Percentiles rank a stretch among this genome's conserved stretches.
These are phyloP conservation scores for Hipposideros larvatus DNA, from an alignment of 2,797 vertebrate genomes.

Conservation along the genomic window DNA sequence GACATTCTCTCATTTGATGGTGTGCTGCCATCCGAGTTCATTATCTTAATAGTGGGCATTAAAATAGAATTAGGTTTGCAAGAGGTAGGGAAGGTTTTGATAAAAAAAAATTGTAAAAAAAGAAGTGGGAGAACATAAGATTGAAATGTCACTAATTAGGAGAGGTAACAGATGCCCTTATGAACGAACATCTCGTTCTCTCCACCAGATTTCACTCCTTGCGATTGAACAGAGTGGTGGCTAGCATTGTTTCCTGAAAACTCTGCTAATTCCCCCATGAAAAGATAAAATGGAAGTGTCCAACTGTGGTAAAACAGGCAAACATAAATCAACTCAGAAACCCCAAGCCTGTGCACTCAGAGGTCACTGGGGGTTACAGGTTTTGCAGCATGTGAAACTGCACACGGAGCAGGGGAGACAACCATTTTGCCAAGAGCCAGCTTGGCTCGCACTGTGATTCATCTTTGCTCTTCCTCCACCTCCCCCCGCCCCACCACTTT, in stretches of 20 bases:
- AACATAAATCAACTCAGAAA: constrained; percentile 98
- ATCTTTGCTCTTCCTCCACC: constrained; percentile 16
- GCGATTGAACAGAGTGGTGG: constrained; percentile 87
- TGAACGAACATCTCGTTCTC: constrained; percentile 77
- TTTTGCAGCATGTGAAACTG: constrained; percentile 88
- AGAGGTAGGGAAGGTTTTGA: constrained; percentile 88
- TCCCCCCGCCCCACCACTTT: not conserved
- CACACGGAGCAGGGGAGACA: constrained; percentile 53
- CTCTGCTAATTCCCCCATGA: constrained; percentile 92
- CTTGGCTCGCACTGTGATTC: not conserved
- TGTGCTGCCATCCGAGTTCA: constrained; percentile 94
- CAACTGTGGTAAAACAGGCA: constrained; percentile 94
- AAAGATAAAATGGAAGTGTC: constrained; percentile 98
- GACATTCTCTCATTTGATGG: constrained; percentile 97
- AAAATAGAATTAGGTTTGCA: constrained; percentile 89
- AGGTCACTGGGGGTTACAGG: constrained; percentile 93
- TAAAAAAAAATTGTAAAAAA: constrained; percentile 84
- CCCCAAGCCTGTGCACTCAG: constrained; percentile 91
- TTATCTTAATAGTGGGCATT: constrained; percentile 93
- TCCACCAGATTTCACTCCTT: constrained; percentile 72
- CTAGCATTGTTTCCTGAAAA: constrained; percentile 94
- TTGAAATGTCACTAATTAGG: constrained; percentile 86
- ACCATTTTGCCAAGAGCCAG: not conserved
- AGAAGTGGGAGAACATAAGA: constrained; percentile 80
- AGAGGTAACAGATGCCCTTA: constrained; percentile 86